These are phyloP conservation scores for Melinaea marsaeus DNA, from an alignment of 2,888 invertebrate species.

Conservation along the genomic window DNA sequence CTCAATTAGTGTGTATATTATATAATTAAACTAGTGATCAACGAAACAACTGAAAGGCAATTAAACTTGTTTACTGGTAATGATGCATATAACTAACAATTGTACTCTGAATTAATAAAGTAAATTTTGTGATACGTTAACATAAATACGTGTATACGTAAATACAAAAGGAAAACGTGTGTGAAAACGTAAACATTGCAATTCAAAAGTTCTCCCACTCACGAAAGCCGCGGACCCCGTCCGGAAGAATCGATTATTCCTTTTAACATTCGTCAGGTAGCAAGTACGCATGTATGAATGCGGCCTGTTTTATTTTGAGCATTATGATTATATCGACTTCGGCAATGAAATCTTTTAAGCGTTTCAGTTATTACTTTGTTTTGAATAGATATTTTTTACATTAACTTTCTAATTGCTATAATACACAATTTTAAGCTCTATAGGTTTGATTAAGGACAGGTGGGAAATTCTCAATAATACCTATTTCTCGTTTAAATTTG, in stretches of 20 bases:
- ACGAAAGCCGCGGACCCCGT: slow-evolving; percentile 52
- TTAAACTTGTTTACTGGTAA: neutral
- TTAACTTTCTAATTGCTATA: neutral
- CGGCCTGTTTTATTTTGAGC: slow-evolving; percentile 45
- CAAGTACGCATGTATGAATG: slow-evolving; percentile 55
- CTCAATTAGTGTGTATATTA: no score
- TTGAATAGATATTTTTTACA: neutral
- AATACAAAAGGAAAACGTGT: neutral
- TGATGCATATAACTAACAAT: neutral
- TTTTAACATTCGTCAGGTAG: slow-evolving; percentile 50
- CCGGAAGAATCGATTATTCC: slow-evolving; percentile 71
- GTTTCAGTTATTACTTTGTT: neutral
- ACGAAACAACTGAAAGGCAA: neutral
- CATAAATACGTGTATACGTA: neutral
- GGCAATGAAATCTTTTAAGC: neutral
- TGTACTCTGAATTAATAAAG: neutral
- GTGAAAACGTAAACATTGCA: slow-evolving; percentile 48
- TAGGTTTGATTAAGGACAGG: no score
- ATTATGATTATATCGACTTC: slow-evolving; percentile 8
- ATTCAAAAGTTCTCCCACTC: slow-evolving; percentile 57
- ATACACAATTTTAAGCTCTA: neutral
- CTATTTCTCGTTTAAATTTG: no score
- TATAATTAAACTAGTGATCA: no score
- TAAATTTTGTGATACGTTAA: neutral
- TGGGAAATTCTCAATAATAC: no score